Base-by-base conservation (phyloP, 2,888 invertebrate genomes). In the Drosophila nr. perissopoda region DNA sequence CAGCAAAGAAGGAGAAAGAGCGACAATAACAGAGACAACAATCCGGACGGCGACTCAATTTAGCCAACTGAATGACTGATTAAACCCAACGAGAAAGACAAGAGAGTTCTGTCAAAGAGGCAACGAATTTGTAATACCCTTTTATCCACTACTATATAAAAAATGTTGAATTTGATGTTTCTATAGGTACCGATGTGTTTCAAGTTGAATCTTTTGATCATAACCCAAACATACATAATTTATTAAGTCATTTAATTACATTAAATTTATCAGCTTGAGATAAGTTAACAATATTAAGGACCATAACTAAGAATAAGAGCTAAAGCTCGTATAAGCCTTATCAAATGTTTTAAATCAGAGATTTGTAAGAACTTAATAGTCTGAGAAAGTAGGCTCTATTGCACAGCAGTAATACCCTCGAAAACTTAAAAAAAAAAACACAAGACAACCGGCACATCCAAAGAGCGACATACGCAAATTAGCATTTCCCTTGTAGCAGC, bases 1-100 rank as follows among this genome's bases (percentile, higher is more conserved):
- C 65, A 52, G 66, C 31, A 31, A 36, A 33, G 51, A 49, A 27
- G 42, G 57, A 52, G 51, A 33, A 48, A 38, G 45, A 63, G 64
- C 54, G 64, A 48, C 60, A 58, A 67, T 51, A 51, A 38, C 18
- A 40, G 57, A 33, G 53, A 53, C 62, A 70, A 67, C 66, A 67
- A 66, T 68, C 59, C 70, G 68, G 63, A 52, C 78, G 75, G 89
- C 89, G 75, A 86, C 89, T 87, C 86, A 87, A 87, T 90, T 90
- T 81, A 90, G 84, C 72, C 84, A 83, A 79, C 74, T 73, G 89
- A 88, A 87, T 89, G 90, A 90, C 83, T 90, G 90, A 86, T 90
- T 90, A 83, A 90, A 83, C 56, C 64, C 72, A 68, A 60, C 70
- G 57, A 56, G 45, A 42, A 72, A 31, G 51, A 63, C 56, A 49